phyloP scores from a whole-genome alignment of 2,113 vertebrate genomes.

The Tragelaphus imberbis region DNA sequence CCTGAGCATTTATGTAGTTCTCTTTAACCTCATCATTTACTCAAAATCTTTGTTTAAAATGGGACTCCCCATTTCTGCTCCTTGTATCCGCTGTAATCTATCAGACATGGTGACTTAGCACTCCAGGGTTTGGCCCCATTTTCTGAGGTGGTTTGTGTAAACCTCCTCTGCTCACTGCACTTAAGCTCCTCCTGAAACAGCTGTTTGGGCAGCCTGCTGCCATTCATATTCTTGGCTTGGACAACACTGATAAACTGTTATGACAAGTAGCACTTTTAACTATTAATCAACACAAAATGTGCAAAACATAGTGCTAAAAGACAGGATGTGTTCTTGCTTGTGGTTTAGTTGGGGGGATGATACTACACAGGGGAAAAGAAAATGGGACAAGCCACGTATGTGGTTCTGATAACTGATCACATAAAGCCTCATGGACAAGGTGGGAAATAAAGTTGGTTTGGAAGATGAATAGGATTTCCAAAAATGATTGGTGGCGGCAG shows the following conservation, averaged over 20 bases:
- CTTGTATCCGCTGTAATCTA: neutral
- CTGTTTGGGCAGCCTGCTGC: constrained; percentile 11
- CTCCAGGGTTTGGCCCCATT: neutral
- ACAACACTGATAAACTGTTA: constrained; percentile 64
- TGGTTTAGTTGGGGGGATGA: neutral
- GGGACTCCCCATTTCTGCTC: neutral
- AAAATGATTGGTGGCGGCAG: neutral
- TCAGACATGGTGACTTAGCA: neutral
- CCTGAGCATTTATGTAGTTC: neutral
- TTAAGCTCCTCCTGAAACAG: constrained; percentile 49
- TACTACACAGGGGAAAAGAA: neutral
- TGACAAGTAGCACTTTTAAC: constrained; percentile 66
- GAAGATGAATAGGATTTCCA: neutral
- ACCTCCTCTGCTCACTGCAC: constrained; percentile 31
- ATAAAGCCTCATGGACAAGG: neutral
- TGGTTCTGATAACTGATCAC: neutral
- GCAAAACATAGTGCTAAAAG: constrained; percentile 25
- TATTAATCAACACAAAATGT: constrained; percentile 66
- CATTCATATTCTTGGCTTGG: constrained; percentile 61
- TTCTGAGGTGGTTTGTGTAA: constrained; percentile 46
- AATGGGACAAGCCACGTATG: neutral
- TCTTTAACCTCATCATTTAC: neutral
- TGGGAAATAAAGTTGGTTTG: neutral
- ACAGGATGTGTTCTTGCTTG: neutral
- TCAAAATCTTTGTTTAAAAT: constrained; percentile 17